Conservation (phyloP, 2,888 invertebrate species). For the Synanthedon vespiformis region DNA sequence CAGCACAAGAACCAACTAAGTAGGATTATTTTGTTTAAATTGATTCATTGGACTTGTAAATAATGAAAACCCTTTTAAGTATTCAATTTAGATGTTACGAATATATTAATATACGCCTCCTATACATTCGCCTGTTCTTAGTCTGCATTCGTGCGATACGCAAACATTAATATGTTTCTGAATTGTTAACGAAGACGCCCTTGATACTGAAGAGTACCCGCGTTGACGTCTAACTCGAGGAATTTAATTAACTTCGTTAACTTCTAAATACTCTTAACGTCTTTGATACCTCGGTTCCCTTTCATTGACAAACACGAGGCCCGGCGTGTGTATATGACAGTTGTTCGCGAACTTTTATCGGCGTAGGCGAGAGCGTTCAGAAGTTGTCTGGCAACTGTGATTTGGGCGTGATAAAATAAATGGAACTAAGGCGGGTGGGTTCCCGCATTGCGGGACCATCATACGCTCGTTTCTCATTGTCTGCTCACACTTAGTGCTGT, state of each 20-base stretch:
- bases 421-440: conserved; percentile 39
- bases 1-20: no score
- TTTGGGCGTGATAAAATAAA: conserved; percentile 64
- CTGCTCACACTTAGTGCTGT: conserved; percentile 39
- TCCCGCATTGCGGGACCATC: conserved; percentile 63
- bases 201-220: conserved; percentile 57
- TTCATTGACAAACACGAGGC: conserved; percentile 55
- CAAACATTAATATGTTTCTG: conserved; percentile 58
- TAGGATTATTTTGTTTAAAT: no score
- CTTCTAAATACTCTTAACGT: conserved; percentile 69
- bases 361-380: conserved; percentile 25
- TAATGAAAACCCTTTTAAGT: conserved; percentile 32
- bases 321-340: conserved; percentile 50
- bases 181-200: conserved; percentile 60
- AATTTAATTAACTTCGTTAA: conserved; percentile 71
- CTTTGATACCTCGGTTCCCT: conserved; percentile 61
- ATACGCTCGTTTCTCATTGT: conserved; percentile 65
- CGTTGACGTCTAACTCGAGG: conserved; percentile 56
- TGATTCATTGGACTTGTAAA: no score
- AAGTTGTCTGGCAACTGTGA: conserved; percentile 60
- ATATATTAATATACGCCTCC: conserved; percentile 4
- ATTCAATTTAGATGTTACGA: conserved; percentile 12
- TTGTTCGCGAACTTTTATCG: conserved; percentile 62
- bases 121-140: conserved; percentile 24
- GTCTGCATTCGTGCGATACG: conserved; percentile 54